A percentile compares a stretch with the other conserved stretches of the same genome.
Evolutionary conservation across 2,113 vertebrate species (phyloP).

Genomic region (Microcebus ravelobensis): DNA sequence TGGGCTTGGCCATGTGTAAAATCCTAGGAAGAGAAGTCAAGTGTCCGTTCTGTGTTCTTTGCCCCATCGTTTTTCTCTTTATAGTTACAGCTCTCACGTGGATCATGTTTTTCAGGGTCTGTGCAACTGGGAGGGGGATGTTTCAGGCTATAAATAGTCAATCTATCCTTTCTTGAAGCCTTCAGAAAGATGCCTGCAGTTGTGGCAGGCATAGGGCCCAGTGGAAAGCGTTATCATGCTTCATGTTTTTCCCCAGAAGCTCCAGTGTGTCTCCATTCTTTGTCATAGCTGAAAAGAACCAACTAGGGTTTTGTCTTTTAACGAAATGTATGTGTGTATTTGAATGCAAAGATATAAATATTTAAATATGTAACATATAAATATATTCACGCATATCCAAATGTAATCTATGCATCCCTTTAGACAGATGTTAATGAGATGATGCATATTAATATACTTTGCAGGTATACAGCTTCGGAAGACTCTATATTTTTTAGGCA

Average conservation of each 20-base stretch:
- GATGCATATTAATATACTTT: conserved; percentile 48
- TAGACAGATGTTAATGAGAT: conserved; percentile 53
- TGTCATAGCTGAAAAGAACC: conserved; percentile 33
- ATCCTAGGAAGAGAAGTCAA: neutral
- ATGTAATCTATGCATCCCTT: neutral
- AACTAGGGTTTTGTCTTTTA: conserved; percentile 44
- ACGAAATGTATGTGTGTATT: conserved; percentile 38
- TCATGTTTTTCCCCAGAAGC: neutral
- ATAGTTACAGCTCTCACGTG: neutral
- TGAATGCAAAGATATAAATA: conserved; percentile 65
- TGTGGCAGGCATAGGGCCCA: neutral
- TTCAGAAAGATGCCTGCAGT: neutral
- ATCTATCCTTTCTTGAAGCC: neutral
- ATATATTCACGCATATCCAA: neutral
- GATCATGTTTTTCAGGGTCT: neutral
- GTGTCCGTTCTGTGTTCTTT: neutral
- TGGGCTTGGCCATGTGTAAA: neutral
- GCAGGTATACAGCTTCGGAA: conserved; percentile 3
- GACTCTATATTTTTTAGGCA: conserved; percentile 11
- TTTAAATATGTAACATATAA: conserved; percentile 60
- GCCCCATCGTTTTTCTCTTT: neutral
- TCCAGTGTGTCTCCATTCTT: conserved; percentile 26
- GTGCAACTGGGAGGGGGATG: neutral
- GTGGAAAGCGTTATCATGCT: neutral
- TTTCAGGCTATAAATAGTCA: conserved; percentile 26